These are phyloP conservation scores for Nymphalis io DNA, from an alignment of 1,140 invertebrate species.

Conservation along the genomic window DNA sequence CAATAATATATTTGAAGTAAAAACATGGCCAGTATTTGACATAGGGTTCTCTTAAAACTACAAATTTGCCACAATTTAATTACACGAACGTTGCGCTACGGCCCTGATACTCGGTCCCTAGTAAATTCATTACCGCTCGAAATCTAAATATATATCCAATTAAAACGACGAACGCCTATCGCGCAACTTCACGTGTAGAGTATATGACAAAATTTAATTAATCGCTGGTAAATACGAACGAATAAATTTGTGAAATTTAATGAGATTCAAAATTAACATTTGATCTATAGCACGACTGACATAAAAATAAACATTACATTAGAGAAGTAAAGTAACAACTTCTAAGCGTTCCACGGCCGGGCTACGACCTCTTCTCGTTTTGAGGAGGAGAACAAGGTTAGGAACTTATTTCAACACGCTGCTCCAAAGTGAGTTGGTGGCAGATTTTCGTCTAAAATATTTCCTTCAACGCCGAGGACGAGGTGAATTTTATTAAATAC, in stretches of 20 bases:
- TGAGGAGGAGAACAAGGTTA: too few relatives aligned
- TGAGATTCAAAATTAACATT: too few relatives aligned
- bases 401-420: too few relatives aligned
- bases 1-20: background rate
- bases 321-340: too few relatives aligned
- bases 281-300: too few relatives aligned
- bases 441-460: too few relatives aligned
- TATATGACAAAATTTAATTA: constrained; percentile 18
- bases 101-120: constrained; percentile 3
- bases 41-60: constrained; percentile 12
- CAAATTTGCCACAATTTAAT: constrained; percentile 17
- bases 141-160: constrained; percentile 24
- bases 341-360: too few relatives aligned
- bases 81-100: constrained; percentile 10
- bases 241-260: background rate
- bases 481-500: too few relatives aligned
- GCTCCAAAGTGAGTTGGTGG: too few relatives aligned
- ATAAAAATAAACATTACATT: too few relatives aligned
- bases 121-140: constrained; percentile 17
- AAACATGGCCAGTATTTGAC: background rate
- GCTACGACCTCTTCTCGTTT: too few relatives aligned
- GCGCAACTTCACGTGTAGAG: constrained; percentile 11
- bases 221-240: constrained; percentile 6
- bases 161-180: constrained; percentile 20
- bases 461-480: too few relatives aligned